These are phyloP conservation scores for Parus major DNA, from an alignment of 2,113 vertebrate genomes.

Conservation along the genomic window DNA sequence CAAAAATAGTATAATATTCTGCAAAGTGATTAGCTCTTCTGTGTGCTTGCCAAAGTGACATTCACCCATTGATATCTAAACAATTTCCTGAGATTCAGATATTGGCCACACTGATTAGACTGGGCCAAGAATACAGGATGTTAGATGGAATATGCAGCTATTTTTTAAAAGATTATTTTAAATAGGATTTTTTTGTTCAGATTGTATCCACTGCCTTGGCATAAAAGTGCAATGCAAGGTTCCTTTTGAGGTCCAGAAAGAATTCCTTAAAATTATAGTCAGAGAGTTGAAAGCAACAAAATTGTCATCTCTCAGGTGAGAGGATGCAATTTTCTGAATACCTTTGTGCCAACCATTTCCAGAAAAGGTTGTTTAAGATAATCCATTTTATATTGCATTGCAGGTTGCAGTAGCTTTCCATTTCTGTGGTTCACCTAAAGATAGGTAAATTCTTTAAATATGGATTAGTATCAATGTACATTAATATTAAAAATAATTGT, in stretches of 20 bases:
- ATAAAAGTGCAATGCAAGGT: background rate
- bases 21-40: background rate
- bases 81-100: background rate
- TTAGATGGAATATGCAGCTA: background rate
- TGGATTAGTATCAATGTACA: background rate
- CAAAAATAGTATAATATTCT: background rate
- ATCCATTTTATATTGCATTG: background rate
- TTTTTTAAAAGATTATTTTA: background rate
- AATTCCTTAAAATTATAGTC: background rate
- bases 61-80: background rate
- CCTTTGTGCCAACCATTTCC: background rate
- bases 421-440: background rate
- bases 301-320: background rate
- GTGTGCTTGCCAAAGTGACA: background rate
- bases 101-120: background rate
- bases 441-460: slow-evolving; percentile 33
- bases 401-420: background rate
- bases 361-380: slow-evolving; percentile 14
- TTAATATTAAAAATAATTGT: slow-evolving; percentile 4
- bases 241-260: background rate
- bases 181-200: background rate
- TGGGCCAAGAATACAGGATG: background rate
- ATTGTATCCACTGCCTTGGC: background rate
- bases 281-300: background rate
- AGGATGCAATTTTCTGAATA: background rate